Conservation (phyloP, 2,113 vertebrate species). For the Hystrix cristata region DNA sequence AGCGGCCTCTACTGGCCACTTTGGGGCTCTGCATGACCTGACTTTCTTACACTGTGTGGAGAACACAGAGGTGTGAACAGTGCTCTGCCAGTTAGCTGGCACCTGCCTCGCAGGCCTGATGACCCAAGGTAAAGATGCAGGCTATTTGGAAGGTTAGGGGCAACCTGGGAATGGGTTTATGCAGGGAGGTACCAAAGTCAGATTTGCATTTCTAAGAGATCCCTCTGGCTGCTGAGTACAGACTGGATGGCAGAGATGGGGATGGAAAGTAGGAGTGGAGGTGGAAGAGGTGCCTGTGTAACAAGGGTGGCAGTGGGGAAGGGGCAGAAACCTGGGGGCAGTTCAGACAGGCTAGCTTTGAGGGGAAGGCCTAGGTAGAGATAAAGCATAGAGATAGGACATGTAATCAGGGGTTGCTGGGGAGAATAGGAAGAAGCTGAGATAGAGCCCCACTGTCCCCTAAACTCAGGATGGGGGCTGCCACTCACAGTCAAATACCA, state of each 20-base stretch:
- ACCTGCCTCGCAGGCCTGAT: neutral
- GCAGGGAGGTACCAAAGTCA: neutral
- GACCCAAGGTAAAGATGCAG: conserved; percentile 45
- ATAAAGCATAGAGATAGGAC: neutral
- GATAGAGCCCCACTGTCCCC: neutral
- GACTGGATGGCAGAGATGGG: neutral
- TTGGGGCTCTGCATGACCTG: neutral
- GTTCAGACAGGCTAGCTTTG: conserved; percentile 31
- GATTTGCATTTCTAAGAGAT: conserved; percentile 54
- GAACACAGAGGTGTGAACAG: neutral
- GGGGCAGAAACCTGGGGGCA: neutral
- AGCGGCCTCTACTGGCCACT: conserved; percentile 72
- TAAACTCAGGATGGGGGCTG: neutral
- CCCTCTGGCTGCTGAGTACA: neutral
- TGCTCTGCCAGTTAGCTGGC: neutral
- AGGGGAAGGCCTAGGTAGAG: neutral
- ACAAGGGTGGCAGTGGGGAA: neutral
- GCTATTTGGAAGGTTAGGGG: neutral
- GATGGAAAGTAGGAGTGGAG: neutral
- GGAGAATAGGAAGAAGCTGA: conserved; percentile 6
- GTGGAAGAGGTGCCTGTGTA: neutral
- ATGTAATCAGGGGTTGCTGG: neutral
- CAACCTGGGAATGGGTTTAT: neutral
- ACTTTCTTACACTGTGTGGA: neutral
- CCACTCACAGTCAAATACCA: neutral